A percentile compares a stretch with the other conserved stretches of the same genome.
Evolutionary conservation across 2,797 vertebrate species (phyloP).

Genomic region (Perodicticus potto): DNA sequence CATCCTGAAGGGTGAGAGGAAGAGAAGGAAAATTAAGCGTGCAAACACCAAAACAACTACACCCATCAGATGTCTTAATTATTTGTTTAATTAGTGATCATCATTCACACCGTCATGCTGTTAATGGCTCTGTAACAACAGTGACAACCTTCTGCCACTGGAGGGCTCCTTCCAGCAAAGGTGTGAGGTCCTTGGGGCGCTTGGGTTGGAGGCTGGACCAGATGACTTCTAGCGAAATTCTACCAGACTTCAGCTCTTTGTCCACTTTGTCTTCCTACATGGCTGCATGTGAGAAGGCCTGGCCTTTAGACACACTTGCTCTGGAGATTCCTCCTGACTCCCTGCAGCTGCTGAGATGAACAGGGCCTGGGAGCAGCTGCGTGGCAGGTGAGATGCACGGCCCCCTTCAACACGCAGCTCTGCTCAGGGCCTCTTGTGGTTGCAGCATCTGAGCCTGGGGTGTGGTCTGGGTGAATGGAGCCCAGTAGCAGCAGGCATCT

Average conservation of each 20-base stretch:
- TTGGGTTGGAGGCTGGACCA: background rate
- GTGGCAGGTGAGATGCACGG: background rate
- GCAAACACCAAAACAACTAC: background rate
- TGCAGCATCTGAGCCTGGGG: background rate
- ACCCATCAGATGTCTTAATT: background rate
- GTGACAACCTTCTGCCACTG: background rate
- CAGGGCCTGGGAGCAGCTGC: background rate
- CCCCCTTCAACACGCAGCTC: background rate
- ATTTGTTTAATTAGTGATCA: background rate
- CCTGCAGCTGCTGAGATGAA: background rate
- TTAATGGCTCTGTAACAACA: background rate
- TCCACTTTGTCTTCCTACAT: background rate
- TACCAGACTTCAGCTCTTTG: background rate
- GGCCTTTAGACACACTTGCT: background rate
- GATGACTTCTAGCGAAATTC: background rate
- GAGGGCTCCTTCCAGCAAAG: background rate
- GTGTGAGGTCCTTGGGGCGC: background rate
- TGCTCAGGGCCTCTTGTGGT: background rate
- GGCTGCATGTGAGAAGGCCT: background rate
- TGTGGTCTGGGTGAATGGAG: background rate
- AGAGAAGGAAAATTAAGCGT: background rate
- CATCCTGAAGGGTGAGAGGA: slow-evolving; percentile 22
- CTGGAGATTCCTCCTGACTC: background rate
- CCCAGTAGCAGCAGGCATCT: background rate
- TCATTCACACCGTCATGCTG: background rate